phyloP scores from a whole-genome alignment of 2,888 invertebrate genomes.

The Chesias legatella region DNA sequence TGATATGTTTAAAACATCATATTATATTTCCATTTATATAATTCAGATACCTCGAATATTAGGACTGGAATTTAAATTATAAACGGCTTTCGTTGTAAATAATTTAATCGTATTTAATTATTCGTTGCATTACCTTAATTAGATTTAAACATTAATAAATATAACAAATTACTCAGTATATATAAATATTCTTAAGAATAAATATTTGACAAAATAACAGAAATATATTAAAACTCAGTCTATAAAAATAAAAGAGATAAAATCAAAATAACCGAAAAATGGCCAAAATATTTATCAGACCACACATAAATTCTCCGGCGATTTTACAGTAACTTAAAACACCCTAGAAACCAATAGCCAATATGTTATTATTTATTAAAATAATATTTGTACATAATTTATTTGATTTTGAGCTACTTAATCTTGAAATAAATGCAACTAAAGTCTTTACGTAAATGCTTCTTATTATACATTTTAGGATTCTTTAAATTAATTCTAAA shows the following conservation, averaged over 20 bases:
- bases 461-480: not conserved
- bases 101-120: slow-evolving; percentile 22
- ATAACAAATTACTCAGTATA: slow-evolving; percentile 6
- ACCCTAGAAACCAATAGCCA: slow-evolving; percentile 34
- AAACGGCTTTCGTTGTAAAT: not conserved
- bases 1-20: no score
- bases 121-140: slow-evolving; percentile 24
- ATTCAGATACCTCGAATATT: no score
- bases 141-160: no score
- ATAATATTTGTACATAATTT: slow-evolving; percentile 14
- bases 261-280: slow-evolving; percentile 48
- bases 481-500: no score
- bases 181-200: slow-evolving; percentile 37
- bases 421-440: slow-evolving; percentile 23
- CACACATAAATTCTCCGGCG: slow-evolving; percentile 46
- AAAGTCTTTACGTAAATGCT: slow-evolving; percentile 1
- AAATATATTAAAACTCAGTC: slow-evolving; percentile 63
- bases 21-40: no score
- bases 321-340: slow-evolving; percentile 54
- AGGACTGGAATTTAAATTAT: not conserved
- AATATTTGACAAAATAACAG: slow-evolving; percentile 61
- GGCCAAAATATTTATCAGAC: slow-evolving; percentile 53
- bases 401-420: slow-evolving; percentile 10
- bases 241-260: slow-evolving; percentile 40
- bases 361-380: slow-evolving; percentile 16